A percentile compares a stretch with the other conserved stretches of the same genome.
Evolutionary conservation across 2,797 vertebrate genomes (phyloP).

Genomic region (Crocidura indochinensis): DNA sequence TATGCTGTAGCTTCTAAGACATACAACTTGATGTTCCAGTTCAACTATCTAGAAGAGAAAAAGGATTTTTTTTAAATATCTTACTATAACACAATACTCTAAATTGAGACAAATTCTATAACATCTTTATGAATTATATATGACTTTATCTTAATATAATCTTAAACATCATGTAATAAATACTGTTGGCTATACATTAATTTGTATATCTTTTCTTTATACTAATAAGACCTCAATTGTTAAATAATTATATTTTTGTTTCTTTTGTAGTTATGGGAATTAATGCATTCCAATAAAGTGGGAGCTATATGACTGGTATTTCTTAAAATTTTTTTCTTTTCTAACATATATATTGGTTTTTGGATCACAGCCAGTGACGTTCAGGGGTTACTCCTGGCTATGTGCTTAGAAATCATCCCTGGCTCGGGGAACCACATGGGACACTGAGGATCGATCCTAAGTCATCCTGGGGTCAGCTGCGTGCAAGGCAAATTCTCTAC

Average conservation of each 20-base stretch:
- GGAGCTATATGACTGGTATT: background rate
- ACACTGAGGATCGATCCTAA: too few relatives aligned
- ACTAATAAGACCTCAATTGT: constrained; percentile 37
- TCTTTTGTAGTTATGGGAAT: background rate
- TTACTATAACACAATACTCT: constrained; percentile 22
- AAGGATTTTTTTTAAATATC: background rate
- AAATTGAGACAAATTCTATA: constrained; percentile 42
- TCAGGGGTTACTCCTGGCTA: too few relatives aligned
- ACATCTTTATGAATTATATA: background rate
- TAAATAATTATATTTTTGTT: constrained; percentile 25
- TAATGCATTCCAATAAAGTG: constrained; percentile 18
- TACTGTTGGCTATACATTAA: background rate
- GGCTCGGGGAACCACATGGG: too few relatives aligned
- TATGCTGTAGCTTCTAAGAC: background rate
- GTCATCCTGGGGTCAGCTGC: too few relatives aligned
- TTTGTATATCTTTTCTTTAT: constrained; percentile 7
- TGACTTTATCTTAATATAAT: constrained; percentile 13
- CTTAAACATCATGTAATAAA: background rate
- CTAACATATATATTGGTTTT: too few relatives aligned
- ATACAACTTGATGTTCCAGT: background rate
- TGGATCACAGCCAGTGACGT: too few relatives aligned
- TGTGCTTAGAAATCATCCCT: too few relatives aligned
- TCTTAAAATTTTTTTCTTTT: background rate
- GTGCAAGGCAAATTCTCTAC: too few relatives aligned
- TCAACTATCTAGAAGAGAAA: background rate